These are phyloP conservation scores for Drosophila sulfurigaster DNA, from an alignment of 1,140 invertebrate species.

Conservation along the genomic window DNA sequence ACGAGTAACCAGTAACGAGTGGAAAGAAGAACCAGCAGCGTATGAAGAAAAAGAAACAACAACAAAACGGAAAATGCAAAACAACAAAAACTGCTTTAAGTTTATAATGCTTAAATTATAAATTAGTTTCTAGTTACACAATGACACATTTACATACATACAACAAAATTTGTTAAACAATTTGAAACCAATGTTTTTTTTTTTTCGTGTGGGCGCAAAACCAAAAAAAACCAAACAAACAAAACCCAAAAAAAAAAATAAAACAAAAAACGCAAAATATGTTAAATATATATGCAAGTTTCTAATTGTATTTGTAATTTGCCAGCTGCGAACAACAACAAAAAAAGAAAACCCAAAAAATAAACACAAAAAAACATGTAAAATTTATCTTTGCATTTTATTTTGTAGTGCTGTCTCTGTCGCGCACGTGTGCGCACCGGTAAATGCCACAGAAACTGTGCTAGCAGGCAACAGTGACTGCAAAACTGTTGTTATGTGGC, in stretches of 20 bases:
- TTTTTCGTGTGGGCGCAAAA: slow-evolving; percentile 42
- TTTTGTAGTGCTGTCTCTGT: background rate
- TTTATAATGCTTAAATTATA: slow-evolving; percentile 77
- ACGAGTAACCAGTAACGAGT: background rate
- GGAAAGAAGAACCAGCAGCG: background rate
- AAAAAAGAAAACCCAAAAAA: slow-evolving; percentile 26
- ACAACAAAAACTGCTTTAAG: slow-evolving; percentile 69
- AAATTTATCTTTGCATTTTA: slow-evolving; percentile 14
- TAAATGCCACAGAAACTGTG: background rate
- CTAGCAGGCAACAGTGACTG: no score
- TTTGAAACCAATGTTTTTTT: slow-evolving; percentile 20
- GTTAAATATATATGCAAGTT: slow-evolving; percentile 52
- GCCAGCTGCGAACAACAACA: slow-evolving; percentile 10
- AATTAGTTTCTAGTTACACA: slow-evolving; percentile 64
- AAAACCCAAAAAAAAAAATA: slow-evolving; percentile 25
- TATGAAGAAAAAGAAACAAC: slow-evolving; percentile 37
- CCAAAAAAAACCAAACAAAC: slow-evolving; percentile 29
- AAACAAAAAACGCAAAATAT: slow-evolving; percentile 40
- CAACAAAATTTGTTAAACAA: slow-evolving; percentile 52
- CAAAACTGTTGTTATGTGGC: background rate
- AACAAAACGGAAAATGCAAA: slow-evolving; percentile 41
- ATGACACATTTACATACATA: slow-evolving; percentile 36
- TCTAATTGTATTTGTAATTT: slow-evolving; percentile 38
- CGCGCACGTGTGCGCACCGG: background rate
- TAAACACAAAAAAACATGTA: slow-evolving; percentile 52